Percentiles rank a stretch among this genome's conserved stretches.
Conservation (phyloP, 2,113 vertebrate genomes). For the Lampris megalopsis region DNA sequence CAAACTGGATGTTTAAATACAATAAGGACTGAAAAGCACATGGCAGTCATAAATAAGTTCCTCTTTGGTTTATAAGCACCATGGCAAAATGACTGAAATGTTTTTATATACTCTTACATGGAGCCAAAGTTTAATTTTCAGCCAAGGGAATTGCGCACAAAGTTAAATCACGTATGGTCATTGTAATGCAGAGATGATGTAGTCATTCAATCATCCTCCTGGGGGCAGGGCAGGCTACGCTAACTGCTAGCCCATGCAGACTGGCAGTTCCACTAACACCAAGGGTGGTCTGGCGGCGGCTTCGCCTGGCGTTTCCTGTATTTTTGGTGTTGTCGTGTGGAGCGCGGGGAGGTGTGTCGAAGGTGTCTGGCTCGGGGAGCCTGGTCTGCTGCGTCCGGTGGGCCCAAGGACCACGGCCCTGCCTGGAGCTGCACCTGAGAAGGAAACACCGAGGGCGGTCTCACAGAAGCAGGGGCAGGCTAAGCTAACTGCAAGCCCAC, state of each 20-base stretch:
- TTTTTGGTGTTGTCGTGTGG: no score
- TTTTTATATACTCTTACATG: slow-evolving; percentile 35
- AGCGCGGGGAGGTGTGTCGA: no score
- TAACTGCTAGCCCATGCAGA: background rate
- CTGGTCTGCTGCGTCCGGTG: no score
- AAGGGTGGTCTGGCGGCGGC: no score
- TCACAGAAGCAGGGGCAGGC: no score
- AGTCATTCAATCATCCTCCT: background rate
- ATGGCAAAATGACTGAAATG: slow-evolving; percentile 17
- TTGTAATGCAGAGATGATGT: background rate
- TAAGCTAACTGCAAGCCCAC: no score
- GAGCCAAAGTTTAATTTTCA: slow-evolving; percentile 24
- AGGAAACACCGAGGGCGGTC: no score
- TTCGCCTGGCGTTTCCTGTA: no score
- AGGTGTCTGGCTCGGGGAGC: no score
- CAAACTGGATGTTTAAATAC: slow-evolving; percentile 46
- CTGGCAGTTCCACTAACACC: background rate
- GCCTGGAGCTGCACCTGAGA: no score
- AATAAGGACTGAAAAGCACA: slow-evolving; percentile 56
- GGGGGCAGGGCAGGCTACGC: background rate
- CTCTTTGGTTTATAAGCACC: slow-evolving; percentile 24
- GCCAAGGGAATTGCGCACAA: slow-evolving; percentile 10
- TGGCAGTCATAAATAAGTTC: slow-evolving; percentile 41
- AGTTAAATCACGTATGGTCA: slow-evolving; percentile 23
- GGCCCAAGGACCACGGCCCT: no score